Conservation (phyloP, 2,113 vertebrate species). For the Mungos mungo region DNA sequence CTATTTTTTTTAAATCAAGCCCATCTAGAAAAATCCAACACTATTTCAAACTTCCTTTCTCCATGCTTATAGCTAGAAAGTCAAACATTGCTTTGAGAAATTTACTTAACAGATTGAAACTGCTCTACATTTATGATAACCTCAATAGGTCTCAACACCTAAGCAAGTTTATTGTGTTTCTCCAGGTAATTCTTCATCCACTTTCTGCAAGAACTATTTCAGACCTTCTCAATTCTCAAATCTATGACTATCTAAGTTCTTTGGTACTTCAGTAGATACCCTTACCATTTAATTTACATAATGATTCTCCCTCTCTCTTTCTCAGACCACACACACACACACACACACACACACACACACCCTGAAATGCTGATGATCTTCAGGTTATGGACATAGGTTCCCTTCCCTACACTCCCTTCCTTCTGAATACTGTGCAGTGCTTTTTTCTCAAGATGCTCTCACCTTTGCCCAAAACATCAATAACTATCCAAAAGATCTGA, state of each 20-base stretch:
- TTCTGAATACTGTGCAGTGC: neutral
- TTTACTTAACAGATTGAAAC: neutral
- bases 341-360: neutral
- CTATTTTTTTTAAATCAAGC: neutral
- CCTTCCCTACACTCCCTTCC: neutral
- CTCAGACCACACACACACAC: neutral
- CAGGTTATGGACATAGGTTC: neutral
- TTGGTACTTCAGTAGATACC: neutral
- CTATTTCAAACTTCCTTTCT: neutral
- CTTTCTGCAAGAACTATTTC: neutral
- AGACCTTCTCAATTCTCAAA: neutral
- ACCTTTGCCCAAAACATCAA: neutral
- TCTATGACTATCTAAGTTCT: neutral
- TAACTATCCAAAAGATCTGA: neutral
- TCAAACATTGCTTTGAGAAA: conserved; percentile 14
- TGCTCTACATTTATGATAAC: neutral
- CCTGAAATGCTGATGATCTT: neutral
- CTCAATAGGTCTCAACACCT: neutral
- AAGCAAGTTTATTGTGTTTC: neutral
- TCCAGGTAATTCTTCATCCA: neutral
- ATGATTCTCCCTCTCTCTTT: neutral
- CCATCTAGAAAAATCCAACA: neutral
- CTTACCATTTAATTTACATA: neutral
- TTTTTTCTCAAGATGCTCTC: neutral
- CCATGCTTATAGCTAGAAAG: neutral